Base-by-base conservation (phyloP, 2,888 invertebrate species). In the Epirrhoe tristata region DNA sequence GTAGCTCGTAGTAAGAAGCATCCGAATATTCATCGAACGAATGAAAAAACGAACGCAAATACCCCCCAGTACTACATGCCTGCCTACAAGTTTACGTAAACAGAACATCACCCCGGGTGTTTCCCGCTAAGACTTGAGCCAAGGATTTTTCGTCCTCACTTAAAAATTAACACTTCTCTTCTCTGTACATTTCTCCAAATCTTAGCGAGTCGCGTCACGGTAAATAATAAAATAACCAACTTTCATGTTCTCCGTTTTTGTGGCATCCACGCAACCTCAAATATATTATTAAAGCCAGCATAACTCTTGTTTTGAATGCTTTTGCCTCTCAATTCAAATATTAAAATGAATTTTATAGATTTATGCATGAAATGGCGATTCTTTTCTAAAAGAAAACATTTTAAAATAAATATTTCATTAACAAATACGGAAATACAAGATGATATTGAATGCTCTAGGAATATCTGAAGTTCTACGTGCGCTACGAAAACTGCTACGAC, bases 161-260 rank as follows among this genome's bases (percentile, higher is more conserved):
- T 86, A 89, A 90, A 89, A 89, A 89, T 90, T 88, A 88, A 90
- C 88, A 88, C 86, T 88, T 87, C 78, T 82, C 60, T 36, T 14
- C 48, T 79, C 77, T 67, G 75, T 73, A 77, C 80, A 80, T 79
- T 82, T 73, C 73, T 74, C 73, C 63, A 81, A 84, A 87, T 87
- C 86, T 84, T 82, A 81, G 75, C 71, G 78, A 71, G 66, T 24
- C 53, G 63, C 55, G 62, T 58, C 60, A 76, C 76, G 74, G 75
- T 90, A 85, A 90, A 89, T 90, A 87, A 86, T 89, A 82, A 82
- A 89, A 81, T 53, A 64, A 59, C 14, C 53, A 24, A 54, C 17
- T 58, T 62, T 66, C 62, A 69, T 59, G 58, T 59, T 57, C 50
- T 53, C 14, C 24, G 31, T 56, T 64, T 69, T 69, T 69, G 58